Conservation (phyloP, 2,113 vertebrate genomes). For the Macquaria ambigua region DNA sequence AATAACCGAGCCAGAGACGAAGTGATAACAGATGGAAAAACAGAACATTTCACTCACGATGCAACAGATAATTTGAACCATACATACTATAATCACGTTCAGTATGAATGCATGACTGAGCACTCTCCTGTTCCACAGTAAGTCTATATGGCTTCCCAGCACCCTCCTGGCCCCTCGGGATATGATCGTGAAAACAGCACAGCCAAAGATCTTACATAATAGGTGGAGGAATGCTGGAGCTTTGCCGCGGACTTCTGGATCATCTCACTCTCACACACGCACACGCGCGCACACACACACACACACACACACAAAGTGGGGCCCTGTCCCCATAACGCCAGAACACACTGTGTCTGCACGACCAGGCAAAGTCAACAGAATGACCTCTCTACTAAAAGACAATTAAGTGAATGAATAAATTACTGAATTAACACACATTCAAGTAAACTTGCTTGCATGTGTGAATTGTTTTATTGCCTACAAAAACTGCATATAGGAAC, state of each 20-base stretch:
- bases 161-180: slow-evolving; percentile 37
- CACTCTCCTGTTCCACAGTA: background rate
- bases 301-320: slow-evolving; percentile 33
- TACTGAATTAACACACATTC: background rate
- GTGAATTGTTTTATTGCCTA: slow-evolving; percentile 44
- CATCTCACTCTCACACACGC: slow-evolving; percentile 35
- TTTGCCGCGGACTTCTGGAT: slow-evolving; percentile 54
- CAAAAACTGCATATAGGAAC: background rate
- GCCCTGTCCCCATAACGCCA: slow-evolving; percentile 20
- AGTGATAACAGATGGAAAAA: background rate
- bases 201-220: slow-evolving; percentile 71
- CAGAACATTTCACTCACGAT: background rate
- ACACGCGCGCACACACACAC: background rate
- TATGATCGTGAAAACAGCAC: slow-evolving; percentile 30
- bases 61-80: background rate
- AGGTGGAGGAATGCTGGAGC: slow-evolving; percentile 78
- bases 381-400: background rate
- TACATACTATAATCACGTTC: background rate
- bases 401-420: background rate
- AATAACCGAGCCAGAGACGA: background rate
- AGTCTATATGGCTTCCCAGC: background rate
- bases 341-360: slow-evolving; percentile 21
- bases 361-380: background rate
- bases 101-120: background rate
- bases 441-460: background rate